A percentile compares a stretch with the other conserved stretches of the same genome.
These are phyloP conservation scores for Chaenogobius annularis DNA, from an alignment of 2,113 vertebrate genomes.

Conservation along the genomic window DNA sequence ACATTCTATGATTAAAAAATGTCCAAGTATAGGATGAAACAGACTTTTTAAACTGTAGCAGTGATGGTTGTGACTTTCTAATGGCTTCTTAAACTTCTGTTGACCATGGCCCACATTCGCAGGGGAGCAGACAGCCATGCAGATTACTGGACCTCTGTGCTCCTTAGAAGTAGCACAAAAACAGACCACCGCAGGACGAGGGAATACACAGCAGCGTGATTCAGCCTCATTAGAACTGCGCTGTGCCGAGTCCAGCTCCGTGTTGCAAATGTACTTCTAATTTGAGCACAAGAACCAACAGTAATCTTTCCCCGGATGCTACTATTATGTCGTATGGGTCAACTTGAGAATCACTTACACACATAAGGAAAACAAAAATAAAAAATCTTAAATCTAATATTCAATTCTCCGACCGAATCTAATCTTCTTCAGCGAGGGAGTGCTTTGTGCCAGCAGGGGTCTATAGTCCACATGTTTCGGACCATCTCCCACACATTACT, in stretches of 20 bases:
- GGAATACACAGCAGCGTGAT: conserved; percentile 30
- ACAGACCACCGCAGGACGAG: conserved; percentile 27
- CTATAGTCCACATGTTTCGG: conserved; percentile 56
- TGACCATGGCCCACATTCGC: conserved; percentile 21
- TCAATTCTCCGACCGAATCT: conserved; percentile 53
- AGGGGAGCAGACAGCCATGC: conserved; percentile 7
- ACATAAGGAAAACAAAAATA: conserved; percentile 31
- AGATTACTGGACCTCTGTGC: conserved; percentile 9
- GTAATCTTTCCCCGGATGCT: conserved; percentile 26
- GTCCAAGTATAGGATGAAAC: not conserved
- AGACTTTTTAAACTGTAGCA: not conserved
- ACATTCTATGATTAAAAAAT: not conserved
- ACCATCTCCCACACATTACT: conserved; percentile 63
- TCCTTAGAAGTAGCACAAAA: conserved; percentile 21
- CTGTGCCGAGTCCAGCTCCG: conserved; percentile 19
- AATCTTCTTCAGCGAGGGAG: conserved; percentile 53
- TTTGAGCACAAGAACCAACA: conserved; percentile 37
- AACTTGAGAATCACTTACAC: conserved; percentile 47
- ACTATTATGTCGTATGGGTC: conserved; percentile 57
- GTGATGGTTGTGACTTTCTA: conserved; percentile 6
- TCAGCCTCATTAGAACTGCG: conserved; percentile 47
- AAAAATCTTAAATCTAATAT: conserved; percentile 44
- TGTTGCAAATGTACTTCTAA: conserved; percentile 43
- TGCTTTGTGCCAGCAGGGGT: conserved; percentile 52
- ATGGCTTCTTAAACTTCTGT: conserved; percentile 34